Base-by-base conservation (phyloP, 2,888 invertebrate species). In the Drosophila melanosoma region DNA sequence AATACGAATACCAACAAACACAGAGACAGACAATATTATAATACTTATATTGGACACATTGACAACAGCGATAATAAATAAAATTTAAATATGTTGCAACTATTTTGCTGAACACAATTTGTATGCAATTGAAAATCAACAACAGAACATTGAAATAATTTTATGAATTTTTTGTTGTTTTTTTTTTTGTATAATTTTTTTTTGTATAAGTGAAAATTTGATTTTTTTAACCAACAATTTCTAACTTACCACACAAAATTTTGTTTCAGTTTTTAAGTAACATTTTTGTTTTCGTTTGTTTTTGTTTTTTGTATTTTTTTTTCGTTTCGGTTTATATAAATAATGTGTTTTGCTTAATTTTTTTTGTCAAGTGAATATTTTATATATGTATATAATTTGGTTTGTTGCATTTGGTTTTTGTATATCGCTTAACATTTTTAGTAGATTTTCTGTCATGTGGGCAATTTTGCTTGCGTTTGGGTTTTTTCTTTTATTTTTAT, bases 231-330 rank as follows among this genome's bases (percentile, higher is more conserved):
- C 85, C 83, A 90, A 91, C 86, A 90, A 89, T 88, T 91, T 91
- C 83, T 89, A 93, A 93, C 93, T 93, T 93, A 93, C 93, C 93
- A 93, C 93, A 93, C 93, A 93, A 93, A 93, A 93, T 92, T 91
- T 90, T 83, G 86, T 87, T 82, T 89, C 83, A 88, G 83, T 89
- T 82, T 75, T 81, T 78, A 70, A 80, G 78, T 85, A 83, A 82
- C 77, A 73, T 87, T 85, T 89, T 82, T 69, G 53, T 52, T 66
- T 69, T 56, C 11, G 36, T 29, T 56, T 57, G 29, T 51, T 74
- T 72, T 77, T 59, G 38, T 40, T 54, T 52, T 61, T 56, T 67
- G 51, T 68, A 35, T 52, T 77, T 83, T 74, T 79, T 77, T 81
- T 90, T 45, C 26, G 11, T 88, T 80, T 78, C 67, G 70, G 82